A percentile compares a stretch with the other conserved stretches of the same genome.
These are phyloP conservation scores for Darevskia nairensis DNA, from an alignment of 2,797 vertebrate genomes.

Conservation along the genomic window DNA sequence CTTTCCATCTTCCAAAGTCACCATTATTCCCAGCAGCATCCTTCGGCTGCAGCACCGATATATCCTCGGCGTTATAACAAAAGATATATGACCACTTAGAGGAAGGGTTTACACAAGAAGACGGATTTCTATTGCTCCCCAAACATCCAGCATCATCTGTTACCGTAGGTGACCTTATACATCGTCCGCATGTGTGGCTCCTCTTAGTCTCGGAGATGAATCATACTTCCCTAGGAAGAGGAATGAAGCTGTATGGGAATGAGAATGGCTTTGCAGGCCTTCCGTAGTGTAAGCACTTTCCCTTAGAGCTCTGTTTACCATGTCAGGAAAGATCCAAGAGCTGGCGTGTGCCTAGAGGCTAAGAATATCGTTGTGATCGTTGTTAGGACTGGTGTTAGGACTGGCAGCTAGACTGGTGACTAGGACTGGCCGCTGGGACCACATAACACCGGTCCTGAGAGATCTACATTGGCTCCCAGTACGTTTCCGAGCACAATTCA, in stretches of 20 bases:
- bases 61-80: neutral
- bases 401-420: no score
- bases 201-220: constrained; percentile 19
- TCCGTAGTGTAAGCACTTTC: neutral
- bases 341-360: neutral
- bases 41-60: constrained; percentile 9
- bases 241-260: neutral
- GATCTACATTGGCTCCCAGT: no score
- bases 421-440: no score
- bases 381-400: neutral
- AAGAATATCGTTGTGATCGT: neutral
- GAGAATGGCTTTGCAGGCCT: neutral
- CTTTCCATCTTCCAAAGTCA: constrained; percentile 26
- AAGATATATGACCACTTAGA: constrained; percentile 38
- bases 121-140: constrained; percentile 32
- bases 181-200: constrained; percentile 28
- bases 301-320: neutral
- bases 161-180: constrained; percentile 34
- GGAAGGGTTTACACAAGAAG: constrained; percentile 42
- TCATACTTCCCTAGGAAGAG: constrained; percentile 4
- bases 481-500: no score
- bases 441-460: no score
- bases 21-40: constrained; percentile 30
- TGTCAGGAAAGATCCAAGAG: neutral
- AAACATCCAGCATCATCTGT: constrained; percentile 35